A percentile compares a stretch with the other conserved stretches of the same genome.
Evolutionary conservation across 2,888 invertebrate species (phyloP).

Genomic region (Microdon myrmicae): DNA sequence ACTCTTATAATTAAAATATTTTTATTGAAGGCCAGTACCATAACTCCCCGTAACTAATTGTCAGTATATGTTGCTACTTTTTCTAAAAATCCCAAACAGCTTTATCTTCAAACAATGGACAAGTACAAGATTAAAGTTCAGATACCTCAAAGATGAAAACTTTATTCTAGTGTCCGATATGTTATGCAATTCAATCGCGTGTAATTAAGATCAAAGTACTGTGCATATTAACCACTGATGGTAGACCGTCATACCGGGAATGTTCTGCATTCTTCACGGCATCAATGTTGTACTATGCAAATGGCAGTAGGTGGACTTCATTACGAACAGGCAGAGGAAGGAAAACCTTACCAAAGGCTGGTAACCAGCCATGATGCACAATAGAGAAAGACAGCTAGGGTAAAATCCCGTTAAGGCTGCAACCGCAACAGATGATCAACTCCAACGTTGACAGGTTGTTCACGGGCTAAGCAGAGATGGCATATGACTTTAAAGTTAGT

Average conservation of each 20-base stretch:
- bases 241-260: constrained; percentile 38
- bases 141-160: constrained; percentile 39
- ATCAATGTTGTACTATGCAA: constrained; percentile 37
- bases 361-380: constrained; percentile 23
- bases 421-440: constrained; percentile 47
- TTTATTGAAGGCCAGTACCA: too few species aligned
- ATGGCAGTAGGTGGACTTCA: constrained; percentile 32
- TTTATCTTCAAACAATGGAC: too few species aligned
- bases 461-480: constrained; percentile 31
- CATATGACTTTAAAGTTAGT: constrained; percentile 23
- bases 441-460: constrained; percentile 50
- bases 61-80: too few species aligned
- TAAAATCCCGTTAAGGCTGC: constrained; percentile 50
- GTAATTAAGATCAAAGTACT: constrained; percentile 51
- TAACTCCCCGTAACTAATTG: too few species aligned
- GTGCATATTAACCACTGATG: constrained; percentile 48
- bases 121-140: constrained; percentile 39
- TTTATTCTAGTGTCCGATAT: constrained; percentile 37
- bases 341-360: too few species aligned
- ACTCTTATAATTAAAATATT: too few species aligned
- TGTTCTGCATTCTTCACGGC: constrained; percentile 43
- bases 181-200: constrained; percentile 47
- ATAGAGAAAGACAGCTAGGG: constrained; percentile 32
- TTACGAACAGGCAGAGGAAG: too few species aligned
- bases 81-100: too few species aligned